Evolutionary conservation across 1,140 invertebrate genomes (phyloP), one percentile per base, ranked within the genome.

Genomic region (Lasaia peninsularis): DNA sequence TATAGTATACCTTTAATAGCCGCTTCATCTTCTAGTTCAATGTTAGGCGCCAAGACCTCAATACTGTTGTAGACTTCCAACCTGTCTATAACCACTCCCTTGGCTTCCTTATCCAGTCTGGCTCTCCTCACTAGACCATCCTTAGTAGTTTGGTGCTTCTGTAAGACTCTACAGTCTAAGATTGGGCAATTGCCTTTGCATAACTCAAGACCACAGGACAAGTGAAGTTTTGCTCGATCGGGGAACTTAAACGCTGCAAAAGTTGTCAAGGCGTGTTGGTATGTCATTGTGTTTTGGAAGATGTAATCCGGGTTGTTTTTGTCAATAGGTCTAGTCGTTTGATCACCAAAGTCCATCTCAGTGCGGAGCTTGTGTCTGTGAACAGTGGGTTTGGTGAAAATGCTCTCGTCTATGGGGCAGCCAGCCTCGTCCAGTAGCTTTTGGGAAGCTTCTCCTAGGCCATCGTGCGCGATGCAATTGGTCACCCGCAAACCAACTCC

Each of bases 231-330:
- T 52, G 94, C 93, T 62, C 94, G 86, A 68, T 95, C 94, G 11
- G 94, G 94, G 86, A 96, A 95, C 71, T 95, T 95, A 68, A 96
- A 96, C 5, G 94, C 94, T 9, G 93, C 91, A 86, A 96, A 95
- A 28, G 91, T 92, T 0, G 94, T 91, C 11, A 89, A 83, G 31
- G 91, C 91, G 58, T 92, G 91, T 71, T 92, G 91, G 56, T 91
- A 91, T 3, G 87, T 86, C 90, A 92, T 92, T 9, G 91, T 85
- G 58, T 88, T 82, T 62, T 85, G 88, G 21, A 84, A 80, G 53
- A 80, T 71, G 37, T 77, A 67, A 1, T 88, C 80, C 8, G 80
- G 75, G 55, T 81, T 83, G 12, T 69, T 69, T 63, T 61, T 69
- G 79, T 83, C 51, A 80, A 73, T 18, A 78, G 64, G 21, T 74